Evolutionary conservation across 35 echinoderm and acorn worm species (phyloP), one percentile per base, ranked within the genome.

Genomic region (Amphiura filiformis): DNA sequence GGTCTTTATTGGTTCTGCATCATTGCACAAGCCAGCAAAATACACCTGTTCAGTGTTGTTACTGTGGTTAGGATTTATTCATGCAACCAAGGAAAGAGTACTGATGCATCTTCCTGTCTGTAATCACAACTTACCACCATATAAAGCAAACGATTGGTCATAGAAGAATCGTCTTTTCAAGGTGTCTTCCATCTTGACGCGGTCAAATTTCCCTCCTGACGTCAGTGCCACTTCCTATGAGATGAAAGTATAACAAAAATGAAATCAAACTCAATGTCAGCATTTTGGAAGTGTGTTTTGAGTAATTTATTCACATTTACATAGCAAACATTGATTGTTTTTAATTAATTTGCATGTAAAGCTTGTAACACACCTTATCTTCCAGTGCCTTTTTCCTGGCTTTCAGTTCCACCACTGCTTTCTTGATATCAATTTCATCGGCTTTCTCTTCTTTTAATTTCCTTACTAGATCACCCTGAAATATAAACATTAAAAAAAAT

Each of bases 161-260:
- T 99, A 99, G 80, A 95, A 99, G 39, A 99, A 99, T 39, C 96
- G 34, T 80, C 96, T 94, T 75, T 99, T 99, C 13, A 99, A 84
- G n/a, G 93, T 92, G 36, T 95, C 93, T 79, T 99, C 96, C 89
- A 99, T 92, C 87, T 99, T 99, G 1, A 65, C 22, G 2, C 96
- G 57, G 39, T 99, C 96, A 91, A 99, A 99, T 9, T 92, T 92
- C 37, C 38, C 49, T 38, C 64, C 76, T 28, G 95, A 80, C 11
- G 90, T 91, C 12, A 98, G 82, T 34, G 92, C 89, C 35, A 98
- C 89, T 82, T 98, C 96, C 96, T 97, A 80, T 32, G 38, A 77
- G 44, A 52, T 52, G 7, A 7, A 52, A 52, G 7, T 7, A 52
- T 52, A 52, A 11, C 20, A 52, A 52, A 52, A 11, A 11, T 20